Base-by-base conservation (phyloP, 2,113 vertebrate genomes). In the Pomatorhinus ruficollis region DNA sequence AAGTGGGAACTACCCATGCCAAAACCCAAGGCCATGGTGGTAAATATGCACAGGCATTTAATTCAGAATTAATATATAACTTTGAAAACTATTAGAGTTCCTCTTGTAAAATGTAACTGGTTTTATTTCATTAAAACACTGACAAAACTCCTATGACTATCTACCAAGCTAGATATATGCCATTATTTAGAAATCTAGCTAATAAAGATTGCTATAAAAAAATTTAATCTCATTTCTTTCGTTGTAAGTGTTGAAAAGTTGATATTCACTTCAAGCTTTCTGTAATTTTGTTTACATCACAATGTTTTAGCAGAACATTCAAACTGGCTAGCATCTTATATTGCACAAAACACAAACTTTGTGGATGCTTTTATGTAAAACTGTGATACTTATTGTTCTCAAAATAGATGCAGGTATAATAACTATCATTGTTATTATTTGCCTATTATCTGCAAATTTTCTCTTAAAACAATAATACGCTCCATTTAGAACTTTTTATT, bases 141-240 rank as follows among this genome's bases (percentile, higher is more conserved):
- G 71, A 39, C 17, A 66, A 54, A 15, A 1, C 0, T 1, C 7
- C 22, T 40, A 17, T n/a, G 6, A 44, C 31, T n/a, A 42, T 25
- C 30, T 68, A 56, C 22, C 49, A 79, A 79, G 18, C 4, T 57
- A 76, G 7, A 60, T 69, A 77, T 33, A 75, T 2, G 2, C 6
- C 24, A n/a, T 63, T 75, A 75, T 66, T 75, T 53, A 83, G 24
- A 83, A 86, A 90, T 40, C 39, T 28, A 69, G 37, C 17, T 42
- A 81, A 61, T 60, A 92, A 59, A 64, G 21, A 78, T 5, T 70
- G 12, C 14, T 61, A 24, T 31, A 65, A 28, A 87, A 88, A 22
- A 87, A 93, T 63, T n/a, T 1, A 76, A 54, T 37, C 39, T 3
- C 12, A 3, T 28, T 50, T 52, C 42, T 74, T 18, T 3, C 3